Evolutionary conservation across 2,888 invertebrate species (phyloP), one percentile per base, ranked within the genome.

Genomic region (Harpagoxenus sublaevis): DNA sequence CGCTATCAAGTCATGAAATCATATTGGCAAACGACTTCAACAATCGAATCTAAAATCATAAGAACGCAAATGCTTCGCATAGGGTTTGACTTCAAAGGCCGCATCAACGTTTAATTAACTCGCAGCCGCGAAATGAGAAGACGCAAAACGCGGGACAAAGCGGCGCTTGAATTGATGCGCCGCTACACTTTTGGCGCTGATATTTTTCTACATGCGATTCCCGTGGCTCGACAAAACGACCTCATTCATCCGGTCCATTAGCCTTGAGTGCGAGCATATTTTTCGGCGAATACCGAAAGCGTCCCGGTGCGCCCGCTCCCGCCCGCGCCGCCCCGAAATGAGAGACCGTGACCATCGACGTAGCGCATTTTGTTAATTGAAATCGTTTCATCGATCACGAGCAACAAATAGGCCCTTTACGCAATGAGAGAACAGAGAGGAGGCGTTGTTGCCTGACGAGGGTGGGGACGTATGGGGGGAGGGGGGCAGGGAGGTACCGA

Each of bases 381-480:
- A 92, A 92, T 91, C 89, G 92, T 92, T 92, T 87, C 91, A 92
- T 92, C 91, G 92, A 92, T 92, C 92, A 90, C 85, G 78, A 70
- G 84, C 84, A 85, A 87, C 90, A 83, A 83, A 82, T 86, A 68
- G 75, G 74, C 88, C 79, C 89, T 89, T 86, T 84, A 86, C 63
- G 63, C 77, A 68, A 83, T 70, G 81, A 60, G 71, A 31, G 28
- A 48, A 63, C 31, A 60, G 28, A 18, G 48, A 68, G 35, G 45
- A 65, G 23, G 23, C 65, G 81, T 71, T 71, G 86, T 65, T 70
- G 70, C 65, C 66, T n/a, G 55, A 62, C 60, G 73, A 53, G 18
- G 82, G 73, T 35, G 35, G 35, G 35, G 6, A 35, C 23, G 23
- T 23, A 74, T 10, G 48, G 31, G 45, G 42, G 74, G 65, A 55